Evolutionary conservation across 2,797 vertebrate species (phyloP).

Genomic region (Chaenodraco wilsoni): DNA sequence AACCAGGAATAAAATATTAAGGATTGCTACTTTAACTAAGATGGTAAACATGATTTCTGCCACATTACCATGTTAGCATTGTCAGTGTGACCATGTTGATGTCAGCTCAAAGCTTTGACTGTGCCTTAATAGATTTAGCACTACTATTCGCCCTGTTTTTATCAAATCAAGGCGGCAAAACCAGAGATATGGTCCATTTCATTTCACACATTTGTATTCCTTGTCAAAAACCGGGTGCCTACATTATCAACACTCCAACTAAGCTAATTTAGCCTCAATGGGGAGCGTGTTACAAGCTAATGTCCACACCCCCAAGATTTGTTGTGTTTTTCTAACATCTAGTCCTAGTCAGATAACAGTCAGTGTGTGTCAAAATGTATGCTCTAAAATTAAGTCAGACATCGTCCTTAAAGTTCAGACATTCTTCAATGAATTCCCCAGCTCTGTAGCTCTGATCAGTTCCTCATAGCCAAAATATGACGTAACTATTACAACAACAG

Average conservation of each 20-base stretch:
- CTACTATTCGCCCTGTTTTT: neutral
- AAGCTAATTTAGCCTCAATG: neutral
- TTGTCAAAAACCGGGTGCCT: neutral
- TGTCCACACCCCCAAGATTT: neutral
- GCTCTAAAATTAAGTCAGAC: neutral
- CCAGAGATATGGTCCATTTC: neutral
- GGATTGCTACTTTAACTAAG: no score
- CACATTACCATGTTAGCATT: neutral
- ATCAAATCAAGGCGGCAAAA: neutral
- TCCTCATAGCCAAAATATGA: neutral
- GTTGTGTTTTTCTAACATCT: neutral
- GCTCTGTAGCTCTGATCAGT: no score
- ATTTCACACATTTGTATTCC: neutral
- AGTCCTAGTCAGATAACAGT: neutral
- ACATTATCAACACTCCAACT: neutral
- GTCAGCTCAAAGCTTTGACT: no score
- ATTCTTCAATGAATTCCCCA: no score
- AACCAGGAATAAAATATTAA: no score
- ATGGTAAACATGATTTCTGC: neutral
- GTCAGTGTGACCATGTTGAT: neutral
- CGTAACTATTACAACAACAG: neutral
- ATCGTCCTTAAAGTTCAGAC: neutral
- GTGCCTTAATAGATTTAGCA: neutral
- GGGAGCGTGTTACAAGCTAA: neutral
- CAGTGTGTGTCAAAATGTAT: neutral